Evolutionary conservation across 2,113 vertebrate genomes (phyloP).

Genomic region (Casuarius casuarius): DNA sequence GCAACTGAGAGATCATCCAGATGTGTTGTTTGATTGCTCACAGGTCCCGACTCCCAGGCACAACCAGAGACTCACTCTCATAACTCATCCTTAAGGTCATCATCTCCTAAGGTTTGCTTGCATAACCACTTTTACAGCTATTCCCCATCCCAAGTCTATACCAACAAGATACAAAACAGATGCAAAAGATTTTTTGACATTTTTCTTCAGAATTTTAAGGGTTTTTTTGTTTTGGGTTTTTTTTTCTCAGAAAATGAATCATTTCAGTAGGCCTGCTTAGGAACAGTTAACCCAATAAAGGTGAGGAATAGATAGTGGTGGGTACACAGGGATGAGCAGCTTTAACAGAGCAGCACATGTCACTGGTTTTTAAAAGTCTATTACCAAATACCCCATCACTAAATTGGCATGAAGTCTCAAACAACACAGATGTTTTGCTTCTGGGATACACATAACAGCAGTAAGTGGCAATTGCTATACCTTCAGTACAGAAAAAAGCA

Average conservation of each 20-base stretch:
- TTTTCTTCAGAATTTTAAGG: background rate
- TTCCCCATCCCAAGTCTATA: background rate
- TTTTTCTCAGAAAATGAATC: background rate
- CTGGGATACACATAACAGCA: background rate
- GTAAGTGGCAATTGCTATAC: background rate
- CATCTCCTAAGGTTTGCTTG: background rate
- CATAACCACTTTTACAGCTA: background rate
- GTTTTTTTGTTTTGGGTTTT: background rate
- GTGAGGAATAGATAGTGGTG: background rate
- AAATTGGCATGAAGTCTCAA: background rate
- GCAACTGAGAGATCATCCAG: background rate
- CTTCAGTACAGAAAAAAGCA: background rate
- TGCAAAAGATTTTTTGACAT: background rate
- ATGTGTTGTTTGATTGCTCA: background rate
- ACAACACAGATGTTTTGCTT: background rate
- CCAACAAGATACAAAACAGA: background rate
- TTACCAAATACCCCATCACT: background rate
- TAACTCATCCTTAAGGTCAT: background rate
- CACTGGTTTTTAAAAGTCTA: background rate
- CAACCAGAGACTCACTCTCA: background rate
- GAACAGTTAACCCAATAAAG: background rate
- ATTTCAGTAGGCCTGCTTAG: accelerated
- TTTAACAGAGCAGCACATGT: background rate
- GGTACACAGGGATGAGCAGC: background rate
- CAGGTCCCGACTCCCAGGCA: background rate